Base-by-base conservation (phyloP, 1,140 invertebrate species). In the Tetramorium parvispinum region DNA sequence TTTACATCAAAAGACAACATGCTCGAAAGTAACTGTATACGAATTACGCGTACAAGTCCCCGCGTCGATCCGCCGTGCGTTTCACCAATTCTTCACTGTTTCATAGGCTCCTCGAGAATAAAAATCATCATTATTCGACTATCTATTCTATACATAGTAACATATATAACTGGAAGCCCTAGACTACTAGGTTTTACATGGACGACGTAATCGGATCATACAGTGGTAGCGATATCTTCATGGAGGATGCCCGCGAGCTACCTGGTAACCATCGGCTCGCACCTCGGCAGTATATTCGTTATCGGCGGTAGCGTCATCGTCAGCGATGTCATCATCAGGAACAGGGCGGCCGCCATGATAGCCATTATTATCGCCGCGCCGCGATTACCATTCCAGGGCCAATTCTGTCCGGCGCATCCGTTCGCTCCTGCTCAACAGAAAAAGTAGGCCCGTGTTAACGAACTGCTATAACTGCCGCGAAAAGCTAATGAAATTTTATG, bases 111-210 rank as follows among this genome's bases (percentile, higher is more conserved):
- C 76, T 92, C 87, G 82, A 46, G 88, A 93, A 93, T 94, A 92
- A 94, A 94, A 94, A 94, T 94, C 75, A 91, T 88, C 78, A 81
- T 91, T 89, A 94, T 92, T 94, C 90, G 90, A 91, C 93, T 95
- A 95, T 92, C 94, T 95, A 95, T 91, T 93, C 89, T 91, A 94
- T 94, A 95, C 92, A 95, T 94, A 93, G 92, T 95, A 94, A 95
- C 93, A 94, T 95, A 94, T 88, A 95, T 95, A 95, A 94, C 92
- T 95, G 94, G 95, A 95, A 95, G 95, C 95, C 95, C 95, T 95
- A 95, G 94, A 92, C 94, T 95, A 95, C 95, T 95, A 95, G 94
- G 94, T 94, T 95, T 94, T 94, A 94, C 92, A 94, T 94, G 94
- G 94, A 95, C 94, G 93, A 95, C 94, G 93, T 94, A 93, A 92